Base-by-base conservation (phyloP, 2,888 invertebrate genomes). In the Drosophila paramelanica region DNA sequence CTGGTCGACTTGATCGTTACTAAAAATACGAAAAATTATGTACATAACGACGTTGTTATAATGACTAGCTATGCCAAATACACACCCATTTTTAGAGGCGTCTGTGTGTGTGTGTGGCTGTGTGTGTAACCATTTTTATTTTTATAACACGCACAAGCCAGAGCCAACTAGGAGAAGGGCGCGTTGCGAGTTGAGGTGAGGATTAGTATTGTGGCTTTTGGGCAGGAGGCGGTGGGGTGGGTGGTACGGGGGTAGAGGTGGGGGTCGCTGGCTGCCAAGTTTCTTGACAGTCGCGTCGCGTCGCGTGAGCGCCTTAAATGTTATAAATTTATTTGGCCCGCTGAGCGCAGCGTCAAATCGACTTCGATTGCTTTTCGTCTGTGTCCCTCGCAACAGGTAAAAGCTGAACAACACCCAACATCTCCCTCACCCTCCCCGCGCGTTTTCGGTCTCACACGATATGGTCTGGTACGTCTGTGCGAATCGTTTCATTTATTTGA, bases 271-370 rank as follows among this genome's bases (percentile, higher is more conserved):
- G 17, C 17, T 17, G 58, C 33, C 57, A 66, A 66, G 50, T 62
- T 73, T 67, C 67, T 67, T 73, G 45, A 45, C 70, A 56, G 57
- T 56, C 49, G 45, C 60, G 51, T 65, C 61, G 45, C 39, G 68
- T 87, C 85, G 88, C 86, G 86, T 88, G 82, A 73, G 82, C 67
- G 64, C 64, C 88, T 79, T 85, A 88, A 88, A 85, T 85, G 79
- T 77, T 69, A 82, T 76, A 85, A 66, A 88, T 87, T 84, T 89
- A 71, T 83, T 83, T 85, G 66, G 70, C 89, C 89, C 75, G 81
- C 80, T 70, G 88, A 57, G 68, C 73, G 59, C 56, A 67, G 67
- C 67, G 65, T 49, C 67, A 70, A 82, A 73, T 80, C 67, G 89
- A 84, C 72, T 83, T 89, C 88, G 82, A 83, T 88, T 88, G 88